Percentiles rank a stretch among this genome's conserved stretches.
Evolutionary conservation across 2,113 vertebrate species (phyloP).

Genomic region (Nannospalax galili): DNA sequence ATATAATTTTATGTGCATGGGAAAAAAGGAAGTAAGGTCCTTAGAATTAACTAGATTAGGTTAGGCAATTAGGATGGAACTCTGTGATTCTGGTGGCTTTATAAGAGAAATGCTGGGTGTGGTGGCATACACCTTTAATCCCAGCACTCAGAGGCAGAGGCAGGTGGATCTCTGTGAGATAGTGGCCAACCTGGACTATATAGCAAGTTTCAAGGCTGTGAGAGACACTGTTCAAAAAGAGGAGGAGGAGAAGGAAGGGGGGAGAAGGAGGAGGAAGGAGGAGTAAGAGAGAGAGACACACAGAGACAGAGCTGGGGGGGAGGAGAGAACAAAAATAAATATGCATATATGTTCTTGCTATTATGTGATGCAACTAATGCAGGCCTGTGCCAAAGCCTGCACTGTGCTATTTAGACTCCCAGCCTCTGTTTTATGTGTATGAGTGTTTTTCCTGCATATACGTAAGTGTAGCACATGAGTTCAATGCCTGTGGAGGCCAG

Average conservation of each 20-base stretch:
- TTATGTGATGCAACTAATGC: neutral
- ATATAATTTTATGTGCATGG: neutral
- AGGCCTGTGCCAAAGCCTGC: neutral
- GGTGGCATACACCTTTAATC: neutral
- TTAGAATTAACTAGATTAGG: neutral
- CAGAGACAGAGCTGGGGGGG: neutral
- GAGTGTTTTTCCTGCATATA: neutral
- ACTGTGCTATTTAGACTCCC: neutral
- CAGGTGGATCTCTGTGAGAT: too few relatives aligned
- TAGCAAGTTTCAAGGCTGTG: too few relatives aligned
- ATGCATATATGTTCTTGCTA: too few relatives aligned
- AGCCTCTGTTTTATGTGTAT: neutral
- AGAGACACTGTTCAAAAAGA: too few relatives aligned
- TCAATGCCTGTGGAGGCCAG: neutral
- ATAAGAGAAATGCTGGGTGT: neutral
- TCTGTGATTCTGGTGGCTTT: neutral
- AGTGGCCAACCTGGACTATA: too few relatives aligned
- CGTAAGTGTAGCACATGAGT: neutral
- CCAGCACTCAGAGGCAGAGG: too few relatives aligned
- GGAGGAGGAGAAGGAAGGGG: too few relatives aligned
- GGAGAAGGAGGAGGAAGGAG: neutral
- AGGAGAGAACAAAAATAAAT: neutral
- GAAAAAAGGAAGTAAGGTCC: neutral
- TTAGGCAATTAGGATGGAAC: neutral
- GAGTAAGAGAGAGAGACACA: neutral